Conservation (phyloP, 2,888 invertebrate species). For the Xanthia togata region DNA sequence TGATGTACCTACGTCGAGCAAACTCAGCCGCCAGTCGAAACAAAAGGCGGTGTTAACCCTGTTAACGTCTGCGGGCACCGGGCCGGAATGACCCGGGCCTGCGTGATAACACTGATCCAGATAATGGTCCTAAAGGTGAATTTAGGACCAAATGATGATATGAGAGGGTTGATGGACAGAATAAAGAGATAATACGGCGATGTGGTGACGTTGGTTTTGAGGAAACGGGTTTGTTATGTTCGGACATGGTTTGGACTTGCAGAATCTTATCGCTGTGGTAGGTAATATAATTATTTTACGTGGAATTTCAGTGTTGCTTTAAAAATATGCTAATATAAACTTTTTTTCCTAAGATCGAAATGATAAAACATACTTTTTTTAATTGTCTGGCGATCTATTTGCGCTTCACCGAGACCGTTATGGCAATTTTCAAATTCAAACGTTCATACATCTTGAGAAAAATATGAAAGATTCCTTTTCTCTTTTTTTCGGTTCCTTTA, state of each 20-base stretch:
- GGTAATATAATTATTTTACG: neutral
- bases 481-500: neutral
- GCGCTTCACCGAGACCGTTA: neutral
- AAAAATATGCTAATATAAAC: no score
- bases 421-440: neutral
- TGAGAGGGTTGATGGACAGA: conserved; percentile 50
- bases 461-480: neutral
- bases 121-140: conserved; percentile 60
- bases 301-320: no score
- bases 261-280: neutral
- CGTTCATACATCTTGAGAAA: neutral
- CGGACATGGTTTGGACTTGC: neutral
- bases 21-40: conserved; percentile 60
- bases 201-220: conserved; percentile 43
- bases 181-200: conserved; percentile 46
- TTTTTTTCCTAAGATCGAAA: neutral
- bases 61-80: conserved; percentile 67
- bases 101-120: conserved; percentile 63
- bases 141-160: conserved; percentile 56
- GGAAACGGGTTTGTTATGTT: neutral
- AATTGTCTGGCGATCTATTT: no score
- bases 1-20: conserved; percentile 29
- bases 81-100: conserved; percentile 70
- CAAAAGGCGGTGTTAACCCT: conserved; percentile 73
- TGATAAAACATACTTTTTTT: neutral